These are phyloP conservation scores for Tigriopus japonicus DNA, from an alignment of 1,140 invertebrate genomes.

Conservation along the genomic window DNA sequence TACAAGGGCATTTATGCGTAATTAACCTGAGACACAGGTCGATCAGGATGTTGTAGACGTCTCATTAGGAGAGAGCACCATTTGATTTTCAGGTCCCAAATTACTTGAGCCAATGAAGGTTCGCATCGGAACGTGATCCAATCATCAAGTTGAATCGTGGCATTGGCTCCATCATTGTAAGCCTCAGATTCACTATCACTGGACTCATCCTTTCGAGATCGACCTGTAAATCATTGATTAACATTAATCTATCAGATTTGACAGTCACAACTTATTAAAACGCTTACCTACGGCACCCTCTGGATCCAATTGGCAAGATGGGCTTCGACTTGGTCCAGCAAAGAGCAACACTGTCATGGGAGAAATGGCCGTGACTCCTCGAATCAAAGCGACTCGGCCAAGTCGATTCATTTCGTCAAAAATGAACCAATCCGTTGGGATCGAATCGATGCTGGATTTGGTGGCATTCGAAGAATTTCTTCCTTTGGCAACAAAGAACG, in stretches of 20 bases:
- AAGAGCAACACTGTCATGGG: conserved; percentile 58
- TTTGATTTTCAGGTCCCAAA: not conserved
- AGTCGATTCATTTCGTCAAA: conserved; percentile 58
- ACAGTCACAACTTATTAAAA: not conserved
- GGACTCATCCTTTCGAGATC: not conserved
- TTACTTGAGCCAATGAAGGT: not conserved
- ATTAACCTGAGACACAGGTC: not conserved
- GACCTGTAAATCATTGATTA: not conserved
- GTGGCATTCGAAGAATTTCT: conserved; percentile 24
- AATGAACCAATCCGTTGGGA: conserved; percentile 61
- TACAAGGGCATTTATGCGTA: not conserved
- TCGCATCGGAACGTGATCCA: not conserved
- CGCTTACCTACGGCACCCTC: not conserved
- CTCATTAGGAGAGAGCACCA: not conserved
- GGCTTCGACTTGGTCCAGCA: conserved; percentile 46
- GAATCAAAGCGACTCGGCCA: conserved; percentile 41
- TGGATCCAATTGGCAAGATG: conserved; percentile 20
- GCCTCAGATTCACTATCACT: not conserved
- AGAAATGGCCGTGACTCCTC: conserved; percentile 53
- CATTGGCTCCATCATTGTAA: not conserved
- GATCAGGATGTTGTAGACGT: not conserved
- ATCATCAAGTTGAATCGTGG: not conserved
- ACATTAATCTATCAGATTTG: not conserved
- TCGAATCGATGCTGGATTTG: conserved; percentile 26
- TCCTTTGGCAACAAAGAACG: conserved; percentile 12